Conservation (phyloP, 2,113 vertebrate genomes). For the Paracanthobrama guichenoti region DNA sequence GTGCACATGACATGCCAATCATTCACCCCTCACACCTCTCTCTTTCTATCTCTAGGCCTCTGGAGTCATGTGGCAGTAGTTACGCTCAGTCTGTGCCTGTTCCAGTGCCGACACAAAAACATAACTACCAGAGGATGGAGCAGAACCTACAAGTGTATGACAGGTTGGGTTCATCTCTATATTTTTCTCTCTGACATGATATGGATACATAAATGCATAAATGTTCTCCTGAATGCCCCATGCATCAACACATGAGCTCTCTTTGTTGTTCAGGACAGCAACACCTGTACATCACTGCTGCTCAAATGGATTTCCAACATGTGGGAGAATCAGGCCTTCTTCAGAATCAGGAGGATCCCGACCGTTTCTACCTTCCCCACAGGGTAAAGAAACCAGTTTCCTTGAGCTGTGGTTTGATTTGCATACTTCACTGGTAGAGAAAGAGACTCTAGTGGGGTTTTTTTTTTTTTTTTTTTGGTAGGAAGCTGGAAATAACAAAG, state of each 20-base stretch:
- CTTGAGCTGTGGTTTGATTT: not conserved
- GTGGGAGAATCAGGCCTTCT: conserved; percentile 72
- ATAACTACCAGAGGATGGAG: conserved; percentile 91
- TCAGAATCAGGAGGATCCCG: conserved; percentile 80
- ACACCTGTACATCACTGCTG: conserved; percentile 72
- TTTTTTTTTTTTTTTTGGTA: not conserved
- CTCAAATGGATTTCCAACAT: conserved; percentile 74
- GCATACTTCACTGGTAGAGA: not conserved
- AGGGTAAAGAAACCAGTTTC: conserved; percentile 71
- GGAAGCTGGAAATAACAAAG: not conserved
- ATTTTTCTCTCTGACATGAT: not conserved
- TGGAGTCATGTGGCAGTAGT: conserved; percentile 71
- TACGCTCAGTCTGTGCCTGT: conserved; percentile 85
- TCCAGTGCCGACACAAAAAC: conserved; percentile 91
- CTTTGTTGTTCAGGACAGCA: conserved; percentile 70
- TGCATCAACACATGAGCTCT: not conserved
- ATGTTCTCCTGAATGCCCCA: not conserved
- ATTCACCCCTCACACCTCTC: conserved; percentile 31
- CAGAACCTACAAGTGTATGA: conserved; percentile 81
- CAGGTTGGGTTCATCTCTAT: conserved; percentile 66
- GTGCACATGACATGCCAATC: not conserved
- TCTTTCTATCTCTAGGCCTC: conserved; percentile 69
- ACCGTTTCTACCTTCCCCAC: conserved; percentile 80
- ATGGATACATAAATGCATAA: not conserved
- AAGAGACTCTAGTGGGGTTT: not conserved